Conservation (phyloP, 2,888 invertebrate genomes). For the Diploptera punctata region DNA sequence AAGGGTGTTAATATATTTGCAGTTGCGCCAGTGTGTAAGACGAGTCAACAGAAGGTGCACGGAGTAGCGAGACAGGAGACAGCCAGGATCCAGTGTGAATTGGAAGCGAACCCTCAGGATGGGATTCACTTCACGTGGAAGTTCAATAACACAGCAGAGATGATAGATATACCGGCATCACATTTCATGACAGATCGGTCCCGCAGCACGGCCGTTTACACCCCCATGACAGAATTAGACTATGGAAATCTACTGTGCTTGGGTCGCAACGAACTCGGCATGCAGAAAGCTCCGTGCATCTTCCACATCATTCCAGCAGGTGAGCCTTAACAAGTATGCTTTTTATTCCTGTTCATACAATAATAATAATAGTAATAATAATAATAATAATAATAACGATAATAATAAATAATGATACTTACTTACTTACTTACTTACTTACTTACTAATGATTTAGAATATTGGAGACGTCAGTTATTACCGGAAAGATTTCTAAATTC, state of each 20-base stretch:
- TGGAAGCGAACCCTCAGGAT: slow-evolving; percentile 73
- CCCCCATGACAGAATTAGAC: slow-evolving; percentile 69
- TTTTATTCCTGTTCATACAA: no score
- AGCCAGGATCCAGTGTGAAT: slow-evolving; percentile 69
- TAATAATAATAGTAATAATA: no score
- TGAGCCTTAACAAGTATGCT: no score
- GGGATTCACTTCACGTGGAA: slow-evolving; percentile 72
- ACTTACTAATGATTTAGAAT: no score
- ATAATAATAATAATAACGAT: no score
- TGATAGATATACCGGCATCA: slow-evolving; percentile 69
- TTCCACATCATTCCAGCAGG: slow-evolving; percentile 78
- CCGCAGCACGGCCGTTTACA: slow-evolving; percentile 70
- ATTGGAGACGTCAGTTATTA: no score
- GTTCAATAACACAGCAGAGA: slow-evolving; percentile 77
- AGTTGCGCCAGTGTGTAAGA: slow-evolving; percentile 70
- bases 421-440: no score
- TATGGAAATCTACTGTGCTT: slow-evolving; percentile 78
- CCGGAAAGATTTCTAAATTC: no score
- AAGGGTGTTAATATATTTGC: neutral
- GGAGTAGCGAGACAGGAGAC: slow-evolving; percentile 77
- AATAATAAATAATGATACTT: no score
- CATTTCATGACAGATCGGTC: slow-evolving; percentile 66
- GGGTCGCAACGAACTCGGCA: slow-evolving; percentile 75
- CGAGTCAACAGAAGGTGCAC: slow-evolving; percentile 71
- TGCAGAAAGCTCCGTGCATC: slow-evolving; percentile 74